These are phyloP conservation scores for Paramormyrops hopkinsi DNA, from an alignment of 2,797 vertebrate genomes.

Conservation along the genomic window DNA sequence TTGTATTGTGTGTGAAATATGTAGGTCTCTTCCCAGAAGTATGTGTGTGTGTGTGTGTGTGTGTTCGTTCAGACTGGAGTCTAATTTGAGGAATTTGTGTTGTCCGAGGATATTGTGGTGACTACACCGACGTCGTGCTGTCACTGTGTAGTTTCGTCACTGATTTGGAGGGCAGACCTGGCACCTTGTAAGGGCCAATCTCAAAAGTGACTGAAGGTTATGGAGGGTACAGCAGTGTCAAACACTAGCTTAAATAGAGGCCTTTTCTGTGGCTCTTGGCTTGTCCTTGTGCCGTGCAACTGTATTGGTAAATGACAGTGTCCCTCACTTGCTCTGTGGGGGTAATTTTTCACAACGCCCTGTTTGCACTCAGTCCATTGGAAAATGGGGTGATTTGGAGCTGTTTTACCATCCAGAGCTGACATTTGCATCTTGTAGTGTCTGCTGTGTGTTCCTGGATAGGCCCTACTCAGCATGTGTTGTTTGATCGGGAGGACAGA, in stretches of 20 bases:
- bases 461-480: not conserved
- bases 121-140: not conserved
- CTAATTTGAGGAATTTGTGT: not conserved
- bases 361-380: not conserved
- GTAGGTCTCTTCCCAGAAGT: not conserved
- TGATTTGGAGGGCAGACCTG: not conserved
- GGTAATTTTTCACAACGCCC: not conserved
- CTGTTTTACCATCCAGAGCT: not conserved
- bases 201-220: not conserved
- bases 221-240: not conserved
- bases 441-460: not conserved
- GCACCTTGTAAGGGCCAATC: not conserved
- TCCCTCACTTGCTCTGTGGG: not conserved
- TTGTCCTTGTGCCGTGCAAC: not conserved
- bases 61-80: not conserved
- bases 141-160: not conserved
- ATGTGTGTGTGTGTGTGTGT: not conserved
- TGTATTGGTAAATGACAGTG: not conserved
- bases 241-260: not conserved
- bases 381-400: not conserved
- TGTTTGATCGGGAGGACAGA: not conserved
- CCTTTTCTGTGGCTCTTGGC: not conserved
- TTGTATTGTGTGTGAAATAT: not conserved
- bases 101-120: not conserved
- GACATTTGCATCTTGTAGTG: not conserved